phyloP scores from a whole-genome alignment of 1,140 invertebrate genomes.

The Bombus ignitus region DNA sequence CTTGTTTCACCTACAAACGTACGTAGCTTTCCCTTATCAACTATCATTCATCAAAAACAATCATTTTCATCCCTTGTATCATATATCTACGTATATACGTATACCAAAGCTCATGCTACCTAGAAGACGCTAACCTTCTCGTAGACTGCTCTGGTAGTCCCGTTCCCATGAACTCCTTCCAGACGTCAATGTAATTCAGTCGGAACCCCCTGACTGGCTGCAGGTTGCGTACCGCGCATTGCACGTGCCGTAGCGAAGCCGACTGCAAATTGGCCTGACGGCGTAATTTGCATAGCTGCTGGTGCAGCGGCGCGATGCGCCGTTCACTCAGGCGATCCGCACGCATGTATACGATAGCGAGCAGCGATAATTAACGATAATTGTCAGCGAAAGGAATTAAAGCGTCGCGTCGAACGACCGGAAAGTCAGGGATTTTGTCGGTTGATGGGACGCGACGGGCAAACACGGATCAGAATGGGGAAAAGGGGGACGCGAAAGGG shows the following conservation, averaged over 20 bases:
- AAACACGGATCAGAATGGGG: neutral
- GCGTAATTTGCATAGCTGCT: constrained; percentile 57
- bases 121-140: neutral
- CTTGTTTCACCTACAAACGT: too few relatives aligned
- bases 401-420: constrained; percentile 22
- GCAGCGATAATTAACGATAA: constrained; percentile 61
- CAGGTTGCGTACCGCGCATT: constrained; percentile 27
- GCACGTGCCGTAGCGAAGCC: constrained; percentile 35
- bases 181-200: constrained; percentile 28
- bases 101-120: neutral
- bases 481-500: neutral
- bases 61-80: too few relatives aligned
- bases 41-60: too few relatives aligned
- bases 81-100: too few relatives aligned
- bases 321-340: constrained; percentile 22
- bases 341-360: neutral
- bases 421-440: constrained; percentile 16
- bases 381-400: constrained; percentile 34
- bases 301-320: constrained; percentile 47
- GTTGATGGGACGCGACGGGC: neutral
- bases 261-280: constrained; percentile 54
- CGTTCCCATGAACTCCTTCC: constrained; percentile 31
- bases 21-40: too few relatives aligned
- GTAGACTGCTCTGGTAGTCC: neutral
- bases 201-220: constrained; percentile 5